Conservation (phyloP, 2,888 invertebrate species). For the Isotomurus palustris region DNA sequence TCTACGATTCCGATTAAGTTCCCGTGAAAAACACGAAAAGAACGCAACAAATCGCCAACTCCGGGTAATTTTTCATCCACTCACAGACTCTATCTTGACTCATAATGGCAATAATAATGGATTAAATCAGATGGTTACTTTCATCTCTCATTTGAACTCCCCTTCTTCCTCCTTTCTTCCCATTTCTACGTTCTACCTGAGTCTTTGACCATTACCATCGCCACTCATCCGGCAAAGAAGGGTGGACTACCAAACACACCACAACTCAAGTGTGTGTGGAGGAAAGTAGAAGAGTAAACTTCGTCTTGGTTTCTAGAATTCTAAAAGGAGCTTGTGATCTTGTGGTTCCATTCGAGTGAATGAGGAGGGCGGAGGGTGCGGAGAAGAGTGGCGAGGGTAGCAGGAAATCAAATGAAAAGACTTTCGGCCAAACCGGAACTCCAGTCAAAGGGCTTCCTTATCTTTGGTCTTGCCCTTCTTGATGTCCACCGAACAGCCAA, state of each 20-base stretch:
- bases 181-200: constrained; percentile 1
- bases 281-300: too few species aligned
- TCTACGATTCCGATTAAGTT: too few species aligned
- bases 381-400: too few species aligned
- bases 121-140: constrained; percentile 11
- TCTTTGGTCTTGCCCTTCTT: background rate
- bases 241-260: background rate
- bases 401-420: constrained; percentile 14
- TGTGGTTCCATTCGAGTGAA: too few species aligned
- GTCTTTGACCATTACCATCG: background rate
- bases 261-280: background rate
- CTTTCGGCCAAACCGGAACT: constrained; percentile 11
- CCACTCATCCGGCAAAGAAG: background rate
- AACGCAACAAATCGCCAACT: background rate
- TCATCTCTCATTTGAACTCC: constrained; percentile 8
- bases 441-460: background rate
- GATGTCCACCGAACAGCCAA: background rate
- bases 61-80: constrained; percentile 1
- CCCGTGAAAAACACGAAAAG: too few species aligned
- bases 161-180: background rate
- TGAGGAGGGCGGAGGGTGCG: too few species aligned
- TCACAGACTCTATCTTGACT: constrained; percentile 1
- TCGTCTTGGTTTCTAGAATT: too few species aligned
- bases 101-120: constrained; percentile 14
- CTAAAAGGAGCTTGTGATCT: too few species aligned